A percentile compares a stretch with the other conserved stretches of the same genome.
phyloP scores from a whole-genome alignment of 2,888 invertebrate species.

The Seira musarum region DNA sequence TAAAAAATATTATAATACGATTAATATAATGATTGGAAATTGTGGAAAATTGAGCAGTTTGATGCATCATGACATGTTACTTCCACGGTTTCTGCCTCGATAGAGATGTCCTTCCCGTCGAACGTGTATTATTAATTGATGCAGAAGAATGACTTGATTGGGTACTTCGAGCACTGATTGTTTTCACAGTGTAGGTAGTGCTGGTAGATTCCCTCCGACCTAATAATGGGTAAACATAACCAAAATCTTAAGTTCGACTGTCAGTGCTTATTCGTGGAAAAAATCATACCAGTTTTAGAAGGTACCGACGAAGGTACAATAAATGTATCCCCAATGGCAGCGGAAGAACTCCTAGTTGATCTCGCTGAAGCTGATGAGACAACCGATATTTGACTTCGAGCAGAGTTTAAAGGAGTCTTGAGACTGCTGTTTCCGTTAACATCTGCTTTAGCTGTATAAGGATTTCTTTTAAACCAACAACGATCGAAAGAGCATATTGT shows the following conservation, averaged over 20 bases:
- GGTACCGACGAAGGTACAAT: not conserved
- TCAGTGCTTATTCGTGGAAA: too few relatives aligned
- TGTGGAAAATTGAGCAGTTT: too few relatives aligned
- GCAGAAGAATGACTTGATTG: not conserved
- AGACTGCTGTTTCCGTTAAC: conserved; percentile 29
- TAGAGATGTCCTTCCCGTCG: not conserved
- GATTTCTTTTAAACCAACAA: too few relatives aligned
- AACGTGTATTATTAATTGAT: not conserved
- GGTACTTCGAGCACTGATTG: conserved; percentile 9
- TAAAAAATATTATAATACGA: too few relatives aligned
- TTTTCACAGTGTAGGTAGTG: not conserved
- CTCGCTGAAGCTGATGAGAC: not conserved
- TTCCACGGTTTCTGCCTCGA: conserved; percentile 19
- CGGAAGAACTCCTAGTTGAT: not conserved
- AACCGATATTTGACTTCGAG: conserved; percentile 2
- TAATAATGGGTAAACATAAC: too few relatives aligned
- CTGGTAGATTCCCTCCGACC: not conserved
- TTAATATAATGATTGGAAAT: too few relatives aligned
- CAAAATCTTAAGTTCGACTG: too few relatives aligned
- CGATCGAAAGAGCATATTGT: too few relatives aligned
- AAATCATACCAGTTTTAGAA: too few relatives aligned
- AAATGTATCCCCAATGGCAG: conserved; percentile 5
- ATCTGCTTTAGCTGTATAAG: conserved; percentile 1
- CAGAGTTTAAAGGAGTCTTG: not conserved
- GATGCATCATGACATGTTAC: not conserved